Percentiles rank a stretch among this genome's conserved stretches.
Conservation (phyloP, 2,888 invertebrate species). For the Acronicta alni region DNA sequence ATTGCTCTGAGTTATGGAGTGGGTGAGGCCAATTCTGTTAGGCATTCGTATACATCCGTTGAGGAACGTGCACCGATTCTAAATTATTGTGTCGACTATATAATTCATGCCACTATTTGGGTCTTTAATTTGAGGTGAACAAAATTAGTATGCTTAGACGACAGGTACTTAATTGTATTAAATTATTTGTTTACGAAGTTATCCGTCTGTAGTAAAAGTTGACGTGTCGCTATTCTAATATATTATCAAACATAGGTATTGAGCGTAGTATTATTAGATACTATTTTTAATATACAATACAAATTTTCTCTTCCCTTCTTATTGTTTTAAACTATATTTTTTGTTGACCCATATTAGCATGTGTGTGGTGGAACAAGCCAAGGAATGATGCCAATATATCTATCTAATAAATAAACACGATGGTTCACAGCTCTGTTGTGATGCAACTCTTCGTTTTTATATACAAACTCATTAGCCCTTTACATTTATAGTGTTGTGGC, state of each 20-base stretch:
- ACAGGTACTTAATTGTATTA: constrained; percentile 13
- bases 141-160: constrained; percentile 19
- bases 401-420: constrained; percentile 67
- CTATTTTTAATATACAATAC: neutral
- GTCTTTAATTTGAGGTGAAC: constrained; percentile 35
- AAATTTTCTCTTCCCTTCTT: constrained; percentile 7
- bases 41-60: constrained; percentile 85
- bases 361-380: constrained; percentile 62
- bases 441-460: constrained; percentile 68
- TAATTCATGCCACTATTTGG: constrained; percentile 57
- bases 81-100: constrained; percentile 71
- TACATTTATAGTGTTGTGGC: constrained; percentile 58
- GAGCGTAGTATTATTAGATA: no score
- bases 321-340: constrained; percentile 28
- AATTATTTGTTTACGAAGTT: constrained; percentile 13
- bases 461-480: constrained; percentile 64
- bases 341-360: constrained; percentile 64
- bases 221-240: no score
- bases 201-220: neutral
- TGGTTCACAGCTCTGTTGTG: constrained; percentile 69
- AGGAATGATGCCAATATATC: constrained; percentile 72
- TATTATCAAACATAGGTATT: no score
- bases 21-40: constrained; percentile 70
- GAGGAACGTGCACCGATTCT: constrained; percentile 73
- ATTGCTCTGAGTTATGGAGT: constrained; percentile 78